Evolutionary conservation across 1,140 invertebrate species (phyloP).

Genomic region (Whitmania pigra): DNA sequence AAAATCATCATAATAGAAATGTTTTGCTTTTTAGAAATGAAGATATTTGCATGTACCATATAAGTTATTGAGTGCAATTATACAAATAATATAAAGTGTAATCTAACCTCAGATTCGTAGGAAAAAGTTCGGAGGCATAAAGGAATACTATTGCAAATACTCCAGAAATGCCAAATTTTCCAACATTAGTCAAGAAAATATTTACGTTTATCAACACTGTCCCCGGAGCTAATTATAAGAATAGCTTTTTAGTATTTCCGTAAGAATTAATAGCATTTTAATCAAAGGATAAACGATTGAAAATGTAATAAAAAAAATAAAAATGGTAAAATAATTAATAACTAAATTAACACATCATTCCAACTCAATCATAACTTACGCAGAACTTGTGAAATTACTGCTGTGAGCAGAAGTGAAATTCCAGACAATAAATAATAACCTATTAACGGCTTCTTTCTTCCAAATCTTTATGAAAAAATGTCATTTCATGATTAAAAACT

Average conservation of each 20-base stretch:
- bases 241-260: not conserved
- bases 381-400: not conserved
- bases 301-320: not conserved
- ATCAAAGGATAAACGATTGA: not conserved
- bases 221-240: not conserved
- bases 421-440: slow-evolving; percentile 33
- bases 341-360: not conserved
- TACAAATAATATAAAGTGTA: no score
- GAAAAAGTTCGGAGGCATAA: slow-evolving; percentile 38
- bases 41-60: no score
- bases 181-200: slow-evolving; percentile 61
- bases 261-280: not conserved
- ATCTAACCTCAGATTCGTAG: slow-evolving; percentile 33
- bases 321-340: not conserved
- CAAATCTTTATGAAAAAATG: slow-evolving; percentile 28
- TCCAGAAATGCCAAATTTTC: slow-evolving; percentile 66
- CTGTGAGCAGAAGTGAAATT: slow-evolving; percentile 27
- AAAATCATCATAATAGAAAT: no score
- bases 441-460: slow-evolving; percentile 31
- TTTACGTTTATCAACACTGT: not conserved
- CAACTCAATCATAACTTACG: not conserved
- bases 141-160: slow-evolving; percentile 47
- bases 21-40: no score
- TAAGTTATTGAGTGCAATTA: no score
- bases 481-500: not conserved